Evolutionary conservation across 2,888 invertebrate species (phyloP), one percentile per base, ranked within the genome.

Genomic region (Adela reaumurella): DNA sequence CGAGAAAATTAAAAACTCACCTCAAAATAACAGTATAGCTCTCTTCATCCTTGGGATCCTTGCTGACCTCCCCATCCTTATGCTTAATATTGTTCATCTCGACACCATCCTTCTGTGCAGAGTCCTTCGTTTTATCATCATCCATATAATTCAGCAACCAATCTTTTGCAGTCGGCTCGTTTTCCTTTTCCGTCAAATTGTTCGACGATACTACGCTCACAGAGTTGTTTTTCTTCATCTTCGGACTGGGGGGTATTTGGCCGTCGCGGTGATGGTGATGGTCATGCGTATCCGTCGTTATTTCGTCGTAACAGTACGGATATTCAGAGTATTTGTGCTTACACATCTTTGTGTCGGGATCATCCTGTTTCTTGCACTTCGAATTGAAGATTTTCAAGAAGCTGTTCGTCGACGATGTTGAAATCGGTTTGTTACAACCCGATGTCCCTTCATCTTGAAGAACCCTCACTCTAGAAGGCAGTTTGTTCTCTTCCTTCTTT

Each of bases 321-420:
- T 91, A 92, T 41, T 91, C 90, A n/a, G 91, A 91, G 61, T 92
- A 92, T 62, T 90, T 92, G 58, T 92, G 91, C 68, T 92, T 92
- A 64, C 92, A 93, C 17, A 90, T 84, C 56, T 89, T 90, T 52
- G 87, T 74, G 0, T 73, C 76, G 0, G 74, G 72, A 54, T 76
- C 77, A 0, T 77, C 76, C 2, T 77, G 74, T 11, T 67, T 62
- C 49, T 74, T 77, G 35, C 35, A 35, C 16, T 49, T 46, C 16
- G 53, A 50, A 18, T 46, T 46, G 47, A 77, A 76, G 17, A 78
- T 71, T 51, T 74, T 79, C 60, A 77, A 56, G 0, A 80, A 53
- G 1, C 74, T 62, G 52, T 70, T 74, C 1, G 74, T 65, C 61
- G 60, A 81, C 65, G 58, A 81, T 46, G 70, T 70, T 61, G 55